Conservation (phyloP, 2,113 vertebrate genomes). For the Pseudolaguvia tuberculata region DNA sequence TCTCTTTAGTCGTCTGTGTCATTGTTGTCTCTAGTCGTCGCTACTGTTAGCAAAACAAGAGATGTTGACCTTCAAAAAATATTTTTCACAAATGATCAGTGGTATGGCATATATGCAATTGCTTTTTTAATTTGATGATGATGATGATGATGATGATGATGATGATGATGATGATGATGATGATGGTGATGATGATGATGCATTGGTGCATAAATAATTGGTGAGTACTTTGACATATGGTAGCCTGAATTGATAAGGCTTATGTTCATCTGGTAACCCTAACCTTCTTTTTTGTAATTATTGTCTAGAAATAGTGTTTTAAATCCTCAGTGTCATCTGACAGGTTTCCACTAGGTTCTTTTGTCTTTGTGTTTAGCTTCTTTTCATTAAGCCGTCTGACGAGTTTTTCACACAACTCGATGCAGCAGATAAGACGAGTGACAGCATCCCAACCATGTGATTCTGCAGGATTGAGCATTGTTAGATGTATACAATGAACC, state of each 20-base stretch:
- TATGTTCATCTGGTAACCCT: not conserved
- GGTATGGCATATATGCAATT: too few relatives aligned
- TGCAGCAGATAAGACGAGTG: not conserved
- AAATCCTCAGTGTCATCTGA: not conserved
- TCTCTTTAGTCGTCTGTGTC: too few relatives aligned
- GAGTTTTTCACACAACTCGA: constrained; percentile 10
- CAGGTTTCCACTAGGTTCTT: not conserved
- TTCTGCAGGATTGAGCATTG: not conserved
- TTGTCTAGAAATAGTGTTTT: not conserved
- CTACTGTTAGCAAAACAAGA: not conserved
- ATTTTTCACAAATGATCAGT: too few relatives aligned
- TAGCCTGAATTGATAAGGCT: not conserved
- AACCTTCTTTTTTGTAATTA: not conserved
- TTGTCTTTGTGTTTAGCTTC: not conserved
- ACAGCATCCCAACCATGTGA: not conserved
- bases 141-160: too few relatives aligned
- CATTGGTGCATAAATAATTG: not conserved
- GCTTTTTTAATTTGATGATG: too few relatives aligned
- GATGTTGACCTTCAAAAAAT: too few relatives aligned
- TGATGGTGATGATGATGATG: too few relatives aligned
- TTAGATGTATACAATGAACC: not conserved
- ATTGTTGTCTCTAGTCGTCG: too few relatives aligned
- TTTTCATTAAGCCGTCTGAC: not conserved
- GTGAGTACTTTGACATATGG: not conserved
- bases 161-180: not conserved